phyloP scores from a whole-genome alignment of 2,888 invertebrate species.

The Cantharis nigra region DNA sequence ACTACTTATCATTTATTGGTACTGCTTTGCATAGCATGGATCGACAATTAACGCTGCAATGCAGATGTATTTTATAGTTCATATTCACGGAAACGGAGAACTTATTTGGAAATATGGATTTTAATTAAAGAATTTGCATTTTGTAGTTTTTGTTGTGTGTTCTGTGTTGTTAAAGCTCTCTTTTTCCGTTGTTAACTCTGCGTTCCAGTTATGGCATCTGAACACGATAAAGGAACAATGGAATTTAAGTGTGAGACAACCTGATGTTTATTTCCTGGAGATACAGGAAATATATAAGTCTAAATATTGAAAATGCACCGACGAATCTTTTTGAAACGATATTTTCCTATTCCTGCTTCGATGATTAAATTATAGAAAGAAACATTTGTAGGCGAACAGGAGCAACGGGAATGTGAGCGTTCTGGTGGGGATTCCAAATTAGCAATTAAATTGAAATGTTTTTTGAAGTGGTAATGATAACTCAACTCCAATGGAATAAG shows the following conservation, averaged over 20 bases:
- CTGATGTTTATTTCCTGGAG: background rate
- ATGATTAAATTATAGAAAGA: background rate
- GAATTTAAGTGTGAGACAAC: background rate
- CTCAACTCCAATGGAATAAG: slow-evolving; percentile 11
- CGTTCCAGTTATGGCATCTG: background rate
- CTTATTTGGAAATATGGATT: background rate
- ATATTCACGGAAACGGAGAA: background rate
- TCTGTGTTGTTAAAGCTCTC: background rate
- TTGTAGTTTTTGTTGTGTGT: background rate
- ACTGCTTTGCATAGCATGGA: background rate
- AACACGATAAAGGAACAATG: background rate
- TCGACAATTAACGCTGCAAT: background rate
- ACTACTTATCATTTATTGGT: background rate
- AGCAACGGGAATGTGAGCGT: background rate
- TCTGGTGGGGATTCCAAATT: background rate
- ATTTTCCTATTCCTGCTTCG: background rate
- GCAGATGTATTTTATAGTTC: background rate
- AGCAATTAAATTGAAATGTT: background rate
- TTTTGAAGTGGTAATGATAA: background rate
- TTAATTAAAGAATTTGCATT: background rate
- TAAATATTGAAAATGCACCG: no score
- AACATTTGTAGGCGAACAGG: background rate
- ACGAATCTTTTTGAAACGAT: background rate
- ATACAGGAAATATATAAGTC: background rate
- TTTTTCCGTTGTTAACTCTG: background rate